Evolutionary conservation across 2,113 vertebrate genomes (phyloP), one percentile per base, ranked within the genome.

Genomic region (Mobula hypostoma): DNA sequence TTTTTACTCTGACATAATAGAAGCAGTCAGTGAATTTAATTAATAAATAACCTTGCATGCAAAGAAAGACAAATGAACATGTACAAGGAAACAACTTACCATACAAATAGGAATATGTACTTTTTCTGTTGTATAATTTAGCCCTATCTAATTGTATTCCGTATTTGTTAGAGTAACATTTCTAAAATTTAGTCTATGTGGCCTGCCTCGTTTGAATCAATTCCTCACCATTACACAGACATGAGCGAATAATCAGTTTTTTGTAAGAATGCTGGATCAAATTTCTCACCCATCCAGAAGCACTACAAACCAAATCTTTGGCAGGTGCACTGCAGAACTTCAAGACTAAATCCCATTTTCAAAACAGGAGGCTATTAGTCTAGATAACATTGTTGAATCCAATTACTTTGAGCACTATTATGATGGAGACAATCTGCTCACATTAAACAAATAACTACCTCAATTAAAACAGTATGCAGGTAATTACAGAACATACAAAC

Each of bases 341-440:
- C 66, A 87, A 87, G 58, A 87, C 56, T 66, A n/a, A 58, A 85
- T 90, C n/a, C 29, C 61, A 90, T 32, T 68, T 90, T 8, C 66
- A 66, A 87, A 12, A 88, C 27, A 27, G 27, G 29, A 61, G 29
- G 61, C 63, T 88, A 63, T 88, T 32, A 90, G 85, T 19, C 14
- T 90, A 2, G 29, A n/a, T 36, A 68, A 66, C 85, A 17, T 17
- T 90, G 19, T 32, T 90, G 85, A 32, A 19, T 90, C 61, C n/a
- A 79, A 90, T 68, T 32, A 88, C 85, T 88, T 88, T 68, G 14
- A 32, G 61, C 85, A 68, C 61, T 68, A 90, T 90, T 90, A 66
- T 17, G 66, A 90, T 32, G 36, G 85, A 66, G 61, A 19, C 85
- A 68, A 74, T 74, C 72, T 24, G 19, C 19, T 63, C n/a, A 68